Evolutionary conservation across 2,888 invertebrate species (phyloP).

Genomic region (Ichneumon xanthorius): DNA sequence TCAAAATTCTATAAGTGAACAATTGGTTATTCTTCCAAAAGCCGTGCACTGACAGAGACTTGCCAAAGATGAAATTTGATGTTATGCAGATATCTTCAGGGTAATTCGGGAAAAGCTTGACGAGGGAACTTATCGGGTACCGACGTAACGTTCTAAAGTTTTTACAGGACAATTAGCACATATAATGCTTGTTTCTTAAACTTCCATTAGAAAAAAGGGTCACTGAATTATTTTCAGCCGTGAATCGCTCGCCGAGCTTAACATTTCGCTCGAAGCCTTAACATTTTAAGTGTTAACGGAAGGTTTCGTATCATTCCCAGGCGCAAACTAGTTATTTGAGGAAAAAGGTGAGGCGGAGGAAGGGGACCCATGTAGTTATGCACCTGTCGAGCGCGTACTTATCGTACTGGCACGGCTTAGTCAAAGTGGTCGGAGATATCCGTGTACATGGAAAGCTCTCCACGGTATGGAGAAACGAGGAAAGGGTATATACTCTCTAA

Average conservation of each 20-base stretch:
- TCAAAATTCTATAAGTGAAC: no score
- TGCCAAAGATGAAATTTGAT: no score
- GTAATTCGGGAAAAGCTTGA: no score
- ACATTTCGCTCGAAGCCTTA: constrained; percentile 18
- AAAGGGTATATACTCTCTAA: constrained; percentile 38
- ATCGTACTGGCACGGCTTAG: constrained; percentile 18
- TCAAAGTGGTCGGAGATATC: constrained; percentile 24
- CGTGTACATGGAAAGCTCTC: constrained; percentile 44
- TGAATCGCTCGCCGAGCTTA: not conserved
- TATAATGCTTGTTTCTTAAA: no score
- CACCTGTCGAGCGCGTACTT: constrained; percentile 28
- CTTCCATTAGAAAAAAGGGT: not conserved
- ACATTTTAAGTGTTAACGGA: constrained; percentile 14
- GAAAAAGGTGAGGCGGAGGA: not conserved
- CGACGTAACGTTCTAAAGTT: not conserved
- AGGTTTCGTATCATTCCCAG: constrained; percentile 38
- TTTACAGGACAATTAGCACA: not conserved
- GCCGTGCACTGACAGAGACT: no score
- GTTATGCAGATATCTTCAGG: no score
- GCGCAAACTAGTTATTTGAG: constrained; percentile 23
- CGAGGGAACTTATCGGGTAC: not conserved
- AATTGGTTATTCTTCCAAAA: no score
- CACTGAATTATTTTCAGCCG: not conserved
- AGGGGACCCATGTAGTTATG: constrained; percentile 3
- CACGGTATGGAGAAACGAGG: constrained; percentile 13